Evolutionary conservation across 2,888 invertebrate species (phyloP), one percentile per base, ranked within the genome.

Genomic region (Agonopterix arenella): DNA sequence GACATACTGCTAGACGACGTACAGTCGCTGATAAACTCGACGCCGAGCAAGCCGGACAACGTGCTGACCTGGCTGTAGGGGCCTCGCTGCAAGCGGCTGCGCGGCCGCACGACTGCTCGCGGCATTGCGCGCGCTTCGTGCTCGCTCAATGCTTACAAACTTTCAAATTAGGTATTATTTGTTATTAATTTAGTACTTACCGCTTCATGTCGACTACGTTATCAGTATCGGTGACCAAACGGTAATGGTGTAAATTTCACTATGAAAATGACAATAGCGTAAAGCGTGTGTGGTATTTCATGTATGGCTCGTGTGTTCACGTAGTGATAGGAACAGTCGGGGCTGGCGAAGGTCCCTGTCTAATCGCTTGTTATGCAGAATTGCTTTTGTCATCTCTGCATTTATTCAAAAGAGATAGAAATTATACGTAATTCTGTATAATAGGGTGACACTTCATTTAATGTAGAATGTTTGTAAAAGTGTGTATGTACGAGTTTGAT

Each of bases 1-100:
- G 96, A 95, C 80, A 95, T 96, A 77, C 91, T 97, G 76, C 90
- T 97, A 83, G 96, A 96, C 70, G 95, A 94, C 84, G 96, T 97
- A 75, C 96, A 97, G 86, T 96, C 95, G 64, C 91, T 97, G 73
- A 96, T 97, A 76, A 96, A 95, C 89, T 94, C 97, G 63, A 93
- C 95, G 71, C 93, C 94, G 72, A 94, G 93, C 83, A 96, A 96
- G 90, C 93, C 95, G 75, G 95, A 95, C 80, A 95, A 94, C 82
- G 93, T 93, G 73, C 92, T 96, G 70, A 96, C 96, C 76, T 96
- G 96, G 96, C 93, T 96, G 90, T 96, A 92, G 76, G 62, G 54
- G 46, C 44, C 13, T 11, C 48, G 38, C 40, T 18, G 18, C 18
- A 18, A 18, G 18, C 18, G 18, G 18, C 36, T 46, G 13, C 42